Base-by-base conservation (phyloP, 2,888 invertebrate genomes). In the Yponomeuta evonymella region DNA sequence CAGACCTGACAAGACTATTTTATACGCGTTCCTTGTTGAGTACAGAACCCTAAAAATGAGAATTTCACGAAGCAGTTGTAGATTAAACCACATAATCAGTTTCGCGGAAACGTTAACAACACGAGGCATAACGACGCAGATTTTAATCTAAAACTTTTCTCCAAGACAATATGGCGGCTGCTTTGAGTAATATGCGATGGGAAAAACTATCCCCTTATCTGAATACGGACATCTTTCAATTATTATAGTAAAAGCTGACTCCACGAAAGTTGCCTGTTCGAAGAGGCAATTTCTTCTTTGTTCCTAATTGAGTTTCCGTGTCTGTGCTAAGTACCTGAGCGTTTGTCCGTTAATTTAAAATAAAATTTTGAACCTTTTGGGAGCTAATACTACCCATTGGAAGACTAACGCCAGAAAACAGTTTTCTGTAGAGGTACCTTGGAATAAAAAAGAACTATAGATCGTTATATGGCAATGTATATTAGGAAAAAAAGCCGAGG, bases 301-400 rank as follows among this genome's bases (percentile, higher is more conserved):
- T 72, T 69, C 75, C 51, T 58, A 58, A 58, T 73, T 77, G 79
- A 75, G 79, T 78, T 77, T 68, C 65, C 73, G 67, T 33, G 71
- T 67, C 77, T 73, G 72, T 76, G 75, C 74, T 76, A 23, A 76
- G 76, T 78, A 78, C 73, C 77, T 74, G 71, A 73, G 68, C 74
- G 73, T 73, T 78, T 43, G 43, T 43, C 43, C 43, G 8, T 5
- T 43, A 8, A 43, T 43, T 43, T 43, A 43, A 43, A 43, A 43
- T 9, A 43, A 43, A 43, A 43, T 43, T 43, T 43, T 3, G 43
- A 4, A 33, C 33, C 33, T 4, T 33, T 33, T 33, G 33, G 3
- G 3, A 33, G 33, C 3, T 23, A 23, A 23, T 23, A 23, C 23
- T 23, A 23, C 23, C 23, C 23, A 23, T 23, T 23, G 23, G 23